Conservation (phyloP, 2,113 vertebrate species). For the Ptyas mucosa region DNA sequence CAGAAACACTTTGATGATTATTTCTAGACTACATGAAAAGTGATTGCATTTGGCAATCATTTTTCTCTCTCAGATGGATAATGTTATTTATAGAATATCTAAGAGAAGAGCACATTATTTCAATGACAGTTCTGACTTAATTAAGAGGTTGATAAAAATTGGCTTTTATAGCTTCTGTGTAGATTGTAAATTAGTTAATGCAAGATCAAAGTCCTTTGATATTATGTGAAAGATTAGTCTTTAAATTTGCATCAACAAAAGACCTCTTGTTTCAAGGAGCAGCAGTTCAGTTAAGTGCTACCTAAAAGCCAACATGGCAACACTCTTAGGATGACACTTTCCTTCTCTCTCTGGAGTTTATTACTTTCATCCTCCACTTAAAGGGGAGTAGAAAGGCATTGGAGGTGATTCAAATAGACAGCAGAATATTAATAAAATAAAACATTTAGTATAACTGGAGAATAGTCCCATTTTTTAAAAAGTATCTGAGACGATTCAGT, state of each 20-base stretch:
- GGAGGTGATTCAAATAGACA: conserved; percentile 50
- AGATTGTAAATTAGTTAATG: conserved; percentile 75
- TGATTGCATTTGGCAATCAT: conserved; percentile 48
- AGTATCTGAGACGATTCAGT: not conserved
- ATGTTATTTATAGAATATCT: conserved; percentile 50
- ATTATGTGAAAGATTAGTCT: conserved; percentile 76
- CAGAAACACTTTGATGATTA: conserved; percentile 28
- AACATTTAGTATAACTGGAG: not conserved
- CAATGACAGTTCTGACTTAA: conserved; percentile 66
- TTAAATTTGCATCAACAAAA: conserved; percentile 75
- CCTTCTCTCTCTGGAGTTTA: conserved; percentile 63
- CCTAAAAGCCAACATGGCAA: conserved; percentile 68
- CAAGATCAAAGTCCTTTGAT: conserved; percentile 71
- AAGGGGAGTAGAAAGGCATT: conserved; percentile 50
- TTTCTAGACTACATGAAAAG: conserved; percentile 40
- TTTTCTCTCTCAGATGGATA: not conserved
- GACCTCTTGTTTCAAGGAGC: conserved; percentile 66
- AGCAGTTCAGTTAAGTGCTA: conserved; percentile 61
- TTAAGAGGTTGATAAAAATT: conserved; percentile 76
- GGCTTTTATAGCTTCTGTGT: conserved; percentile 65
- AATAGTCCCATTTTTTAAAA: conserved; percentile 5
- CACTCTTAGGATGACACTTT: conserved; percentile 60
- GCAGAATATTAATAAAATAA: conserved; percentile 19
- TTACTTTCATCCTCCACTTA: conserved; percentile 31
- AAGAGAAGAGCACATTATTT: conserved; percentile 45